A percentile compares a stretch with the other conserved stretches of the same genome.
Evolutionary conservation across 2,113 vertebrate species (phyloP).

Genomic region (Sylvia atricapilla): DNA sequence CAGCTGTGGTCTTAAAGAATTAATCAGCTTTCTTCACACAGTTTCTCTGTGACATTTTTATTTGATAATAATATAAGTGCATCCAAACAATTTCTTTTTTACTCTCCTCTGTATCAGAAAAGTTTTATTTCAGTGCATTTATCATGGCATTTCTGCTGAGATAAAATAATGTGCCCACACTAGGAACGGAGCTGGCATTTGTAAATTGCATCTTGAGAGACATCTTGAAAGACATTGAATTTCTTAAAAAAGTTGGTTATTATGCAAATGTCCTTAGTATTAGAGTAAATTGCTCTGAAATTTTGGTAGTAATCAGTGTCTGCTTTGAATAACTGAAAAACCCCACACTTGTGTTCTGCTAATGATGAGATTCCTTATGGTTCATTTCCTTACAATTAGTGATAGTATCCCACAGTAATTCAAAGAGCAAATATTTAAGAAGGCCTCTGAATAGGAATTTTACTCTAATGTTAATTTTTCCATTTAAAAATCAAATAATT

Average conservation of each 20-base stretch:
- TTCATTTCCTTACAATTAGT: not conserved
- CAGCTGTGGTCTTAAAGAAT: not conserved
- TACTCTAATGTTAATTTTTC: not conserved
- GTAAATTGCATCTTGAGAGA: not conserved
- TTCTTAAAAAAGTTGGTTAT: not conserved
- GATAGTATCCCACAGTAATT: not conserved
- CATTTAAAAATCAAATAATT: not conserved
- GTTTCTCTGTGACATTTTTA: not conserved
- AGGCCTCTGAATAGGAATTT: not conserved
- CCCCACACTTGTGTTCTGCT: rapidly evolving
- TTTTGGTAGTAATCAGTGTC: not conserved
- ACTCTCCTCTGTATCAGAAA: not conserved
- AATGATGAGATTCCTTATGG: not conserved
- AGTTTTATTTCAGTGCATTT: not conserved
- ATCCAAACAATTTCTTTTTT: not conserved
- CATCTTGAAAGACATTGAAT: not conserved
- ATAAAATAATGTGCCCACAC: not conserved
- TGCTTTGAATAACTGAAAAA: not conserved
- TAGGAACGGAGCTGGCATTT: not conserved
- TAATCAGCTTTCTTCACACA: not conserved
- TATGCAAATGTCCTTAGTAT: not conserved
- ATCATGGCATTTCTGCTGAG: not conserved
- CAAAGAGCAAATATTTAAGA: not conserved
- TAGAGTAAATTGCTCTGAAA: not conserved
- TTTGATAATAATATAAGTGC: not conserved